phyloP scores from a whole-genome alignment of 2,888 invertebrate species.

The Thereva nobilitata region DNA sequence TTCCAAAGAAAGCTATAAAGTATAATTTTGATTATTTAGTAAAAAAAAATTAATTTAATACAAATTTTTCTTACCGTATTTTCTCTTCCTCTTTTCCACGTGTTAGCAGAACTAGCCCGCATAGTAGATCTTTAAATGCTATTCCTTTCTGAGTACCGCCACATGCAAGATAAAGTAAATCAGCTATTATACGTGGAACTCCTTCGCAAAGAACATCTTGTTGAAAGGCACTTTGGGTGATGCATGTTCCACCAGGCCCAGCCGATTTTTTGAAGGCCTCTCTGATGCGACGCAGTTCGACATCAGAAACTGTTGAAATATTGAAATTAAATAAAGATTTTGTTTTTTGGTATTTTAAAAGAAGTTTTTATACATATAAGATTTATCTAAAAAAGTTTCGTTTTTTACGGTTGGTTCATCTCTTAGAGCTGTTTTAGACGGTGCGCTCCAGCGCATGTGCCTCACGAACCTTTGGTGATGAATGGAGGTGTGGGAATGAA shows the following conservation, averaged over 20 bases:
- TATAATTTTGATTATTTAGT: conserved; percentile 12
- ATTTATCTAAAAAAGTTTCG: too few relatives aligned
- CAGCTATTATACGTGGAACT: conserved; percentile 79
- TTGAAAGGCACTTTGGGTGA: conserved; percentile 77
- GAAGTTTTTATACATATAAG: too few relatives aligned
- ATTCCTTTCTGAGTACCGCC: conserved; percentile 84
- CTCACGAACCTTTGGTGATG: too few relatives aligned
- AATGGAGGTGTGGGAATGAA: too few relatives aligned
- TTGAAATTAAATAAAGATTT: too few relatives aligned
- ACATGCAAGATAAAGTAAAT: conserved; percentile 81
- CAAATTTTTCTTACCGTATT: conserved; percentile 64
- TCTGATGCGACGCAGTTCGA: conserved; percentile 79
- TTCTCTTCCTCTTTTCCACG: conserved; percentile 84
- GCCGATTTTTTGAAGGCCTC: conserved; percentile 87
- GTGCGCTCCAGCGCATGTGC: too few relatives aligned
- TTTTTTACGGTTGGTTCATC: too few relatives aligned
- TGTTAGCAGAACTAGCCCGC: conserved; percentile 84
- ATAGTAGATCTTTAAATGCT: conserved; percentile 78
- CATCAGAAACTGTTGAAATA: conserved; percentile 71
- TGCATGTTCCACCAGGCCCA: conserved; percentile 67
- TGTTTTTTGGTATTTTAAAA: too few relatives aligned
- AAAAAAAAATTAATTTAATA: conserved; percentile 20
- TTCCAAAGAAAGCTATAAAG: conserved; percentile 77
- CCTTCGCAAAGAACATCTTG: conserved; percentile 86
- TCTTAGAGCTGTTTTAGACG: too few relatives aligned